Percentiles rank a stretch among this genome's conserved stretches.
Conservation (phyloP, 2,888 invertebrate species). For the Gandaritis pyraliata region DNA sequence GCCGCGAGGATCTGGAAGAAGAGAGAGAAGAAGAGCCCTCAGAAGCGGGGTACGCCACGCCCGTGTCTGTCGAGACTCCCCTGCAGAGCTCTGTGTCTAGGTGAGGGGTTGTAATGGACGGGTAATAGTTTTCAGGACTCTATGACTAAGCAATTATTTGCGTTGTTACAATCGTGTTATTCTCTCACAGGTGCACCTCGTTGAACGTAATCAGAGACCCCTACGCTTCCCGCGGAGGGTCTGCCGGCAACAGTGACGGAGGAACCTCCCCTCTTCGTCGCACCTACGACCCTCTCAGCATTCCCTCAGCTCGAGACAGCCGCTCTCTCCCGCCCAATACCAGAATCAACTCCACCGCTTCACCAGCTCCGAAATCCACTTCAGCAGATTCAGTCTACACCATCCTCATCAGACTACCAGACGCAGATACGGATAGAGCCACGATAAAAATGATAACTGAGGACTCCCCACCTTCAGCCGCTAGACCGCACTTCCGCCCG, state of each 20-base stretch:
- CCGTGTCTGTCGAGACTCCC: constrained; percentile 94
- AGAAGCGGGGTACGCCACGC: constrained; percentile 90
- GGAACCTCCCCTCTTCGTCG: constrained; percentile 79
- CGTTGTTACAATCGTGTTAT: background rate
- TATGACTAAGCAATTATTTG: background rate
- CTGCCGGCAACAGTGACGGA: constrained; percentile 79
- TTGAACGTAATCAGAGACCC: constrained; percentile 92
- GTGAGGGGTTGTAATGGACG: constrained; percentile 55
- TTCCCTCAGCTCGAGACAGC: constrained; percentile 82
- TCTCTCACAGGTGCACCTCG: constrained; percentile 88
- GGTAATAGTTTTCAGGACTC: too few species aligned
- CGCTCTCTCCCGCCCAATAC: constrained; percentile 86
- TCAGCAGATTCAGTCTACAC: constrained; percentile 94
- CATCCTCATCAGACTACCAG: constrained; percentile 94
- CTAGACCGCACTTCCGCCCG: constrained; percentile 79
- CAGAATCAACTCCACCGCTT: constrained; percentile 85
- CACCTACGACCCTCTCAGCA: constrained; percentile 70
- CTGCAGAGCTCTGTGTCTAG: constrained; percentile 93
- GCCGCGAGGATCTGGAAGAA: constrained; percentile 91
- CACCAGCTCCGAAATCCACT: constrained; percentile 82
- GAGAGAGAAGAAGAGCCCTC: constrained; percentile 91
- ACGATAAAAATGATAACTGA: constrained; percentile 96
- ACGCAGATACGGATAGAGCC: constrained; percentile 86
- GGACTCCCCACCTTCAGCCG: constrained; percentile 83
- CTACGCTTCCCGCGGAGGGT: constrained; percentile 83